Base-by-base conservation (phyloP, 2,888 invertebrate genomes). In the Drosophila subsilvestris region DNA sequence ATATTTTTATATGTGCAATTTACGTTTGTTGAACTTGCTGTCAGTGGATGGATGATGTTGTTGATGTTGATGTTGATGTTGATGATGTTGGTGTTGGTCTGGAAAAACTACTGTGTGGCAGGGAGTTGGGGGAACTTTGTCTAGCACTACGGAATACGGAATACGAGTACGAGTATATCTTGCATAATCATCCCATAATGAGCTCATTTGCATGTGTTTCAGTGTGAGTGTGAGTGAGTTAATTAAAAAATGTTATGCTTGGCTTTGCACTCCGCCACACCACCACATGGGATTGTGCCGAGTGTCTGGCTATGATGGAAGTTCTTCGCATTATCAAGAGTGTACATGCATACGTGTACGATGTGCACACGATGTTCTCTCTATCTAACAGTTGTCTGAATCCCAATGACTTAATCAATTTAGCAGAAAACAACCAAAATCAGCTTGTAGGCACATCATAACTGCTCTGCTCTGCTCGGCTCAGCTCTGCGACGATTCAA, bases 151-250 rank as follows among this genome's bases (percentile, higher is more conserved):
- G 37, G 22, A 6, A 7, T n/a, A 37, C 37, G 37, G 29, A 14
- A 5, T 37, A 37, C 37, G 27, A 37, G 60, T 42, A 42, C 27
- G 18, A 55, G 25, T 48, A 29, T 55, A 61, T 60, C 71, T 82
- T 78, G 75, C 80, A 83, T 78, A 82, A 82, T 82, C 80, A 73
- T 67, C 66, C 53, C 80, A 73, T 82, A 82, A 82, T 80, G 83
- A 82, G 83, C 76, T 78, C 78, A 82, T 82, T 82, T 86, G 58
- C 83, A 82, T 78, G 60, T 61, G 60, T 60, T 48, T 22, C 27
- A n/a, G 51, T 54, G 37, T 57, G 63, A 18, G 56, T 50, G 37
- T 55, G 63, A 62, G 62, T 50, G 70, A 27, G 66, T 67, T 67
- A 66, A 66, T 67, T 67, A 66, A 67, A 67, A 63, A 66, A 45